Conservation (phyloP, 2,113 vertebrate species). For the Phycodurus eques region DNA sequence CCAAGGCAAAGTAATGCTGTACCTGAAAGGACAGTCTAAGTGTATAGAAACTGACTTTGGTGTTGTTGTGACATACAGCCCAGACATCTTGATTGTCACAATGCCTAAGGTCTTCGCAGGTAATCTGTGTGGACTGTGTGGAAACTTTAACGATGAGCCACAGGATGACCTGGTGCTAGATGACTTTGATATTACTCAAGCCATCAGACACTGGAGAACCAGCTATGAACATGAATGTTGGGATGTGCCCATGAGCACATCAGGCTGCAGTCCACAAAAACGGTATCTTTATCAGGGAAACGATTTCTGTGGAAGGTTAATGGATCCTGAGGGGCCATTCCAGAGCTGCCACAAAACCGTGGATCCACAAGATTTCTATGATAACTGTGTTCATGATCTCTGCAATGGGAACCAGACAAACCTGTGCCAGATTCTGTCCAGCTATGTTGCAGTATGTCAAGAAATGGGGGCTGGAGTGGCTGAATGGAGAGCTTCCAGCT, state of each 20-base stretch:
- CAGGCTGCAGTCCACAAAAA: constrained; percentile 15
- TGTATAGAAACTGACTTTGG: constrained; percentile 36
- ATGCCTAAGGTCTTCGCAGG: constrained; percentile 34
- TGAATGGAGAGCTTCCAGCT: constrained; percentile 42
- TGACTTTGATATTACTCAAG: constrained; percentile 1
- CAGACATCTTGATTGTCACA: constrained; percentile 33
- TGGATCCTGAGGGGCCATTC: constrained; percentile 42
- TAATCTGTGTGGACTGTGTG: constrained; percentile 49
- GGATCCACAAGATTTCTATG: constrained; percentile 38
- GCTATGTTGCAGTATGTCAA: constrained; percentile 47
- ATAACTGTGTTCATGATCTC: constrained; percentile 54
- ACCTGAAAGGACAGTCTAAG: constrained; percentile 15
- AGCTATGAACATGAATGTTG: constrained; percentile 17
- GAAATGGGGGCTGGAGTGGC: constrained; percentile 34
- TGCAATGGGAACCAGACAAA: constrained; percentile 31
- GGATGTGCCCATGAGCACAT: constrained; percentile 13
- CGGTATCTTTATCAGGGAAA: constrained; percentile 10
- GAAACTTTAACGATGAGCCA: constrained; percentile 48
- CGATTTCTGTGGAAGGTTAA: constrained; percentile 33
- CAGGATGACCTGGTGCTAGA: constrained; percentile 22
- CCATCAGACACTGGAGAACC: constrained; percentile 27
- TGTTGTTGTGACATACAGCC: constrained; percentile 17
- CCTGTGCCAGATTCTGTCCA: constrained; percentile 43
- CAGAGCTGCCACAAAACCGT: constrained; percentile 44
- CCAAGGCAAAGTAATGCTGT: constrained; percentile 37